A percentile compares a stretch with the other conserved stretches of the same genome.
These are phyloP conservation scores for Eublepharis macularius DNA, from an alignment of 2,113 vertebrate species.

Conservation along the genomic window DNA sequence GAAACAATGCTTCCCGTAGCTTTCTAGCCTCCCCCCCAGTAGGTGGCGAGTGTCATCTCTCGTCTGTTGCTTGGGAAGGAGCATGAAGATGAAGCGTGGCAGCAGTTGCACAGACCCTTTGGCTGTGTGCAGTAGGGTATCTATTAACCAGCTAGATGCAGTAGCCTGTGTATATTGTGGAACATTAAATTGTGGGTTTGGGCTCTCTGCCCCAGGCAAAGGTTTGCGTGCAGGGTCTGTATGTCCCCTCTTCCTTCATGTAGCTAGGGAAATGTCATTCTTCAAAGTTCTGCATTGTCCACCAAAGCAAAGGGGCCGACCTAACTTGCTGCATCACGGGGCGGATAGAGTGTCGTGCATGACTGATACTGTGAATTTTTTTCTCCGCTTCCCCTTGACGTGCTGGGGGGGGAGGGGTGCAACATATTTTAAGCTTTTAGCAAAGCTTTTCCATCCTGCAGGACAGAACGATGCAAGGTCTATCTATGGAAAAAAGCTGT, in stretches of 20 bases:
- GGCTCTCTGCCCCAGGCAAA: constrained; percentile 45
- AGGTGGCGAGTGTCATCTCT: background rate
- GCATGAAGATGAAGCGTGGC: background rate
- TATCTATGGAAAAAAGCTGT: background rate
- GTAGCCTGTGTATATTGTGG: background rate
- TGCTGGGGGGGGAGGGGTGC: background rate
- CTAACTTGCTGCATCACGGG: constrained; percentile 28
- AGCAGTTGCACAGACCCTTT: background rate
- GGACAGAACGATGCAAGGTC: background rate
- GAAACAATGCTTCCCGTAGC: constrained; percentile 17
- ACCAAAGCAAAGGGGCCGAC: background rate
- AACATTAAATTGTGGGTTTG: constrained; percentile 65
- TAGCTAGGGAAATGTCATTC: constrained; percentile 20
- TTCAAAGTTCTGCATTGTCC: background rate
- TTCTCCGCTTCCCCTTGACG: constrained; percentile 24
- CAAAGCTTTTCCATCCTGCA: background rate
- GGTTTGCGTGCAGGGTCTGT: background rate
- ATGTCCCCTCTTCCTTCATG: background rate
- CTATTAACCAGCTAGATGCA: constrained; percentile 57
- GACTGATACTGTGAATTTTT: constrained; percentile 65
- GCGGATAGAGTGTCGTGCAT: constrained; percentile 17
- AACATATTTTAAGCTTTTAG: constrained; percentile 5
- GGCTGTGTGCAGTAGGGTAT: constrained; percentile 45
- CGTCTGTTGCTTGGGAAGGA: background rate
- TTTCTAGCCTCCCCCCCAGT: background rate